These are phyloP conservation scores for Ancistrus triradiatus DNA, from an alignment of 2,113 vertebrate genomes.

Conservation along the genomic window DNA sequence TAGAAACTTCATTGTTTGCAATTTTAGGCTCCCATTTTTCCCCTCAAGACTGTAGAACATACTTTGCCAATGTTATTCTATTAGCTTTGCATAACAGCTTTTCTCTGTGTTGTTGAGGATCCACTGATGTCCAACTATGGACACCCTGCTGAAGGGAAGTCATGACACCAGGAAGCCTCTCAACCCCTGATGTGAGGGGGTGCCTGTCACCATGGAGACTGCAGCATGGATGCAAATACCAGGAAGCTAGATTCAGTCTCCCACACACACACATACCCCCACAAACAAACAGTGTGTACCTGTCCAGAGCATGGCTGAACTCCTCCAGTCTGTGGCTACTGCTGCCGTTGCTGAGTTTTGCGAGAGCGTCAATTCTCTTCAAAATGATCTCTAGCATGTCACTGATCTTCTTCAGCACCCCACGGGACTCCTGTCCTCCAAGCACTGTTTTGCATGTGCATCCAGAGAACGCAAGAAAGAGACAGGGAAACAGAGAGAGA, in stretches of 20 bases:
- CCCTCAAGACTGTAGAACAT: too few relatives aligned
- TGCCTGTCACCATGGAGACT: slow-evolving; percentile 58
- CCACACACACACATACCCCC: not conserved
- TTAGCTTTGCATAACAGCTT: too few relatives aligned
- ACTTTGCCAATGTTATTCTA: too few relatives aligned
- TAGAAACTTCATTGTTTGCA: too few relatives aligned
- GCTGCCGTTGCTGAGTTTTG: slow-evolving; percentile 81
- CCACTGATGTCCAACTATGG: too few relatives aligned
- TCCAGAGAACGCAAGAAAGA: not conserved
- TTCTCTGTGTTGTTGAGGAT: too few relatives aligned
- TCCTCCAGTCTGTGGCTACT: slow-evolving; percentile 76
- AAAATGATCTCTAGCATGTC: slow-evolving; percentile 93
- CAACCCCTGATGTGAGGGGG: slow-evolving; percentile 39
- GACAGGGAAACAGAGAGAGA: slow-evolving; percentile 20
- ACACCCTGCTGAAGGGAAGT: too few relatives aligned
- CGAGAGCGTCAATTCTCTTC: slow-evolving; percentile 86
- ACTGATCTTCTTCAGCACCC: slow-evolving; percentile 87
- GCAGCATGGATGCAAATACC: slow-evolving; percentile 32
- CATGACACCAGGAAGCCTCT: slow-evolving; percentile 32
- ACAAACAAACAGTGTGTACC: slow-evolving; percentile 63
- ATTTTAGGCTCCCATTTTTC: too few relatives aligned
- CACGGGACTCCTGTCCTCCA: slow-evolving; percentile 81
- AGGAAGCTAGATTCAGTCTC: too few relatives aligned
- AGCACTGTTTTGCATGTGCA: slow-evolving; percentile 65
- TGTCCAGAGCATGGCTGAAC: slow-evolving; percentile 74